Evolutionary conservation across 2,113 vertebrate species (phyloP), one percentile per base, ranked within the genome.

Genomic region (Percina caprodes): DNA sequence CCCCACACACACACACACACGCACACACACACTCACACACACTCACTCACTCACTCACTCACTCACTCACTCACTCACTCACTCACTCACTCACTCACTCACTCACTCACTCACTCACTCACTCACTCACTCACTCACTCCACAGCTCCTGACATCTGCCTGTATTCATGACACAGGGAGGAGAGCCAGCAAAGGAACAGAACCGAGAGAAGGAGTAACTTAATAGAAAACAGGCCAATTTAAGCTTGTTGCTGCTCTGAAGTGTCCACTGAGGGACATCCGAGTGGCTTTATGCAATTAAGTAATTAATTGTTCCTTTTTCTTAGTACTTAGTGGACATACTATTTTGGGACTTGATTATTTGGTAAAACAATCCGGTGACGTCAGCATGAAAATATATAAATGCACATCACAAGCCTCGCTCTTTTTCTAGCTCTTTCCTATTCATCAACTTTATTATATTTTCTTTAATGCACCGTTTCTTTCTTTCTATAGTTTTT

Each of bases 251-350:
- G 66, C 21, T 14, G 15, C 54, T 78, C 63, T 52, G 15, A 55
- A 30, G 65, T 21, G 49, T 33, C 70, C 59, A 52, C 69, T 45
- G n/a, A 85, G 45, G 72, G 79, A 77, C 56, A 30, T 63, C 66
- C 73, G 33, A 79, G 58, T 76, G 62, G 79, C 61, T 86, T 91
- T 74, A 67, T 67, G 69, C 3, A 79, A 76, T 88, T 86, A 90
- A 79, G 74, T 74, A 65, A 79, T 69, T 80, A 18, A 77, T 86
- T 85, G 74, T 83, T 76, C 71, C 48, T 88, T 77, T 87, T 55
- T 86, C 62, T 87, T 18, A 48, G 80, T 63, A 71, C 70, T 85
- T 75, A 80, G 71, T 51, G 24, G 59, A 58, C 35, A 21, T 12
- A 48, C 42, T 2, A 24, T 63, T 72, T 60, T 75, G 80, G 77